Conservation (phyloP, 2,113 vertebrate species). For the Chinchilla lanigera region DNA sequence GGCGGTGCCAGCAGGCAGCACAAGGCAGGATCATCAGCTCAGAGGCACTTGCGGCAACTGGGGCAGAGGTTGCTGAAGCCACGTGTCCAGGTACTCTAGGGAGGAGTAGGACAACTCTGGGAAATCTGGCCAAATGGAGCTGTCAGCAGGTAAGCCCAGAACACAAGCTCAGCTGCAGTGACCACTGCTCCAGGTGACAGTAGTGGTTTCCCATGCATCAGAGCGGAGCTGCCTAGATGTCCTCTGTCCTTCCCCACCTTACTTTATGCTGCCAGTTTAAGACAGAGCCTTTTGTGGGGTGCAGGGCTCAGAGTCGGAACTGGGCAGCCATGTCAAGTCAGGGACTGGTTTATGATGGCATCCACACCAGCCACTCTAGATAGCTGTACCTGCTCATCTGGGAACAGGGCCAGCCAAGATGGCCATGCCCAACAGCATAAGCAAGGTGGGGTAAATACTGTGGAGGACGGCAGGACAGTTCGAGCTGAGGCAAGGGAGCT, state of each 20-base stretch:
- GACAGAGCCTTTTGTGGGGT: too few species aligned
- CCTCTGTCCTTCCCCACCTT: rapidly evolving
- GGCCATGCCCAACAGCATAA: rapidly evolving
- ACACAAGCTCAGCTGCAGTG: neutral
- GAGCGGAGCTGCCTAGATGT: neutral
- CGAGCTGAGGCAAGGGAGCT: neutral
- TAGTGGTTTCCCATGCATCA: too few species aligned
- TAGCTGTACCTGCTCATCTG: neutral
- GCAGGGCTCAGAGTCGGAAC: neutral
- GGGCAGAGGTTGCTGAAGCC: neutral
- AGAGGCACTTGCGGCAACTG: neutral
- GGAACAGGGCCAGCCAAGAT: neutral
- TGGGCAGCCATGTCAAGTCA: neutral
- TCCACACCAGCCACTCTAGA: too few species aligned
- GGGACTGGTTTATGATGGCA: neutral
- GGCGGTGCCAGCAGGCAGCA: neutral
- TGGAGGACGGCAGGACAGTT: too few species aligned
- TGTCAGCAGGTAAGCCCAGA: neutral
- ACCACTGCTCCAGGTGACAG: neutral
- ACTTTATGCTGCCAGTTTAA: neutral
- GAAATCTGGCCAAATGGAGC: neutral
- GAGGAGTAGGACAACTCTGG: too few species aligned
- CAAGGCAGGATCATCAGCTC: neutral
- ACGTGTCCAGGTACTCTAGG: too few species aligned
- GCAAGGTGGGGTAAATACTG: neutral